Percentiles rank a stretch among this genome's conserved stretches.
Evolutionary conservation across 2,888 invertebrate genomes (phyloP).

Genomic region (Amiota mariae): DNA sequence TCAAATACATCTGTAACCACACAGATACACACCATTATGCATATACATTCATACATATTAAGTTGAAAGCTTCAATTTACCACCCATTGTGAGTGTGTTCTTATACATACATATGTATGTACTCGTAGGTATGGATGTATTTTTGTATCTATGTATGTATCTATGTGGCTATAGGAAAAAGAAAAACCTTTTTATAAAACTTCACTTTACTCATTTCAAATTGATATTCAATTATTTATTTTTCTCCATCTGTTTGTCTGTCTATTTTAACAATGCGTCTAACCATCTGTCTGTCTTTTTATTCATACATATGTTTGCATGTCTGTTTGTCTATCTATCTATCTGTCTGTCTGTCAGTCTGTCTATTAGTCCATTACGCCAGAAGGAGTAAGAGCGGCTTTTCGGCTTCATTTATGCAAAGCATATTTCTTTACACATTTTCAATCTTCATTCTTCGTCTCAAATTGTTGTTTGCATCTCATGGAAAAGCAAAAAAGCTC

Average conservation of each 20-base stretch:
- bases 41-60: conserved; percentile 4
- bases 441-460: no score
- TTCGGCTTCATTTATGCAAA: no score
- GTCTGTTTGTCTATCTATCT: not conserved
- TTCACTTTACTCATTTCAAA: conserved; percentile 16
- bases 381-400: no score
- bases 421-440: no score
- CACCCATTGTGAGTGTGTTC: conserved; percentile 59
- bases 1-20: conserved; percentile 40
- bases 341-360: not conserved
- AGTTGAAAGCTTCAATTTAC: conserved; percentile 68
- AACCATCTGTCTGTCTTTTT: not conserved
- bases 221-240: conserved; percentile 3
- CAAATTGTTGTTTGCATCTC: no score
- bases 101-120: conserved; percentile 26
- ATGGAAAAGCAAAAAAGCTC: no score
- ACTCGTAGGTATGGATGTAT: no score
- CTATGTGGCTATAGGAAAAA: not conserved
- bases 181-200: conserved; percentile 4
- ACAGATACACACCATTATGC: conserved; percentile 26
- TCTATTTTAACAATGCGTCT: not conserved
- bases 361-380: not conserved
- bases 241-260: not conserved
- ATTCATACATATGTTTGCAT: not conserved
- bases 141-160: not conserved